These are phyloP conservation scores for Rutilus rutilus DNA, from an alignment of 2,113 vertebrate genomes.

Conservation along the genomic window DNA sequence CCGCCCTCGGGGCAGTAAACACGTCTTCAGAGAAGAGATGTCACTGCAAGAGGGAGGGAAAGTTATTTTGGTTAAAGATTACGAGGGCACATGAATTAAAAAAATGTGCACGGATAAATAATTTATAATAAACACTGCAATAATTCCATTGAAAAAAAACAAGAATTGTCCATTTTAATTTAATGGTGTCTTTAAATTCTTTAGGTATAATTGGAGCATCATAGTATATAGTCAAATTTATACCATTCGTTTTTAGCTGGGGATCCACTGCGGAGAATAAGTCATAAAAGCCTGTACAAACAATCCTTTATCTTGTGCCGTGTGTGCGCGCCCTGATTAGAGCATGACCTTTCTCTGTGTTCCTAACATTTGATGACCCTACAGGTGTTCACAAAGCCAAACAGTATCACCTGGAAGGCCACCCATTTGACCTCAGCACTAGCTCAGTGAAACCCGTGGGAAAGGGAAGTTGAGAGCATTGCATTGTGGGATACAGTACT, in stretches of 20 bases:
- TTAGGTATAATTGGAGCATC: not conserved
- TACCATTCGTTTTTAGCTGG: constrained; percentile 12
- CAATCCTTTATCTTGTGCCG: constrained; percentile 80
- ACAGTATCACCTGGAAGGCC: constrained; percentile 43
- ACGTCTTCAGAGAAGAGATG: no score
- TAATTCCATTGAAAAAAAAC: no score
- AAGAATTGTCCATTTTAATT: not conserved
- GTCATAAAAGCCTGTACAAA: constrained; percentile 73
- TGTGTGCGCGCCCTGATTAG: constrained; percentile 81
- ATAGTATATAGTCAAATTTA: constrained; percentile 15
- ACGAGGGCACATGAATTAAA: no score
- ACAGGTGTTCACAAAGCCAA: constrained; percentile 48
- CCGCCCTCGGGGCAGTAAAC: no score
- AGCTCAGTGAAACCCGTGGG: not conserved
- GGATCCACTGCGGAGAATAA: constrained; percentile 40
- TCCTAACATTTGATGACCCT: constrained; percentile 42
- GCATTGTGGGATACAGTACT: not conserved
- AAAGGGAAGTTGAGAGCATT: not conserved
- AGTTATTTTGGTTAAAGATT: no score
- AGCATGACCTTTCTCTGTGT: constrained; percentile 74
- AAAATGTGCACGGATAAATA: no score
- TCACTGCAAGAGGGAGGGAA: no score
- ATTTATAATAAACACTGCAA: no score
- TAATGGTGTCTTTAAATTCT: not conserved
- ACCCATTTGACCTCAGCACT: constrained; percentile 36